These are phyloP conservation scores for Taeniopygia guttata DNA, from an alignment of 2,797 vertebrate species.

Conservation along the genomic window DNA sequence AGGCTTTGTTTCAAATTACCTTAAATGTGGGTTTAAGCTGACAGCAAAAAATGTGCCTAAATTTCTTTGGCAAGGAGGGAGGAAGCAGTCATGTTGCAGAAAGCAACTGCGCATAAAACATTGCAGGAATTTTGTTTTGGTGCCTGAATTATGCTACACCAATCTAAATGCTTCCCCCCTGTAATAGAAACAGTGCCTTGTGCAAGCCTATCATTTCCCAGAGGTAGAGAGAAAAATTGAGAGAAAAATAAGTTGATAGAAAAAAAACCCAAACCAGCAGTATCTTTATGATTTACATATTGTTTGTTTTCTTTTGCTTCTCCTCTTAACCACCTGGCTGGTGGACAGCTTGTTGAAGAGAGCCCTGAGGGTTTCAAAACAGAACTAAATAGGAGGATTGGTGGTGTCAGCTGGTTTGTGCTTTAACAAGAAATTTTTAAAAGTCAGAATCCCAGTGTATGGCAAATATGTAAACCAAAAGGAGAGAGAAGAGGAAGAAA, in stretches of 20 bases:
- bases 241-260: not conserved
- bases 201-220: not conserved
- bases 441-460: not conserved
- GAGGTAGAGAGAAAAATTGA: too few relatives aligned
- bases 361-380: not conserved
- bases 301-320: not conserved
- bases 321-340: not conserved
- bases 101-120: not conserved
- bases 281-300: not conserved
- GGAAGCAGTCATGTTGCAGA: not conserved
- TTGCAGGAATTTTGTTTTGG: not conserved
- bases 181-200: not conserved
- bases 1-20: constrained; percentile 47
- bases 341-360: not conserved
- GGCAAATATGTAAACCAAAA: not conserved
- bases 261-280: not conserved
- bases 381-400: not conserved
- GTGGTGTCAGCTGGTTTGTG: not conserved
- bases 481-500: not conserved
- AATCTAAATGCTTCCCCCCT: not conserved
- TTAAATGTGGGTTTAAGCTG: constrained; percentile 32
- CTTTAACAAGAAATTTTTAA: not conserved
- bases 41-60: not conserved
- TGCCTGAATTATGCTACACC: not conserved
- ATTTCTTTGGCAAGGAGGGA: not conserved